Evolutionary conservation across 2,888 invertebrate species (phyloP).

Genomic region (Anagyrus pseudococci): DNA sequence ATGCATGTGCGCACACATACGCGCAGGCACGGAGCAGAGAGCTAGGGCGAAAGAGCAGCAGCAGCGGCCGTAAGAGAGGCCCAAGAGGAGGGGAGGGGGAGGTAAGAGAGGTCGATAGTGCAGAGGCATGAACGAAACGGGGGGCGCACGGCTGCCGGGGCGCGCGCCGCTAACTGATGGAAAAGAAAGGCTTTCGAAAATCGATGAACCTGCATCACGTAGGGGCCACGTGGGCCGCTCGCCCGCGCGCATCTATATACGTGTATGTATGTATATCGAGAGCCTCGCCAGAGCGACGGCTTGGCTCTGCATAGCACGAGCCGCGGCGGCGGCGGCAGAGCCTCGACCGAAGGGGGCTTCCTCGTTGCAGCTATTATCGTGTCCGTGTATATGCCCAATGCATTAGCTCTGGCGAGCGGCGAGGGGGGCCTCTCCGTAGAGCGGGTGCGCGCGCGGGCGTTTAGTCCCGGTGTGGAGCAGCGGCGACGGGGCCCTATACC

Average conservation of each 20-base stretch:
- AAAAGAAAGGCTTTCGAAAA: slow-evolving; percentile 39
- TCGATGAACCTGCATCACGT: slow-evolving; percentile 28
- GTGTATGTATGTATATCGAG: too few species aligned
- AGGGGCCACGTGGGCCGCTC: background rate
- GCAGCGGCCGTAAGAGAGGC: background rate
- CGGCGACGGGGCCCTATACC: slow-evolving; percentile 7
- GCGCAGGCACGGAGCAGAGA: background rate
- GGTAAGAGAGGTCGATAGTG: slow-evolving; percentile 7
- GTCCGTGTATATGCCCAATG: slow-evolving; percentile 1
- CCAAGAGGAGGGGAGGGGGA: too few species aligned
- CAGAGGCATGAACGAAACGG: background rate
- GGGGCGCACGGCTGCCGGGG: background rate
- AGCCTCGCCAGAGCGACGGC: too few species aligned
- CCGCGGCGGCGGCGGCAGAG: too few species aligned
- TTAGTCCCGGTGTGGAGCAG: background rate
- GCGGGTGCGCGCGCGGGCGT: slow-evolving; percentile 2
- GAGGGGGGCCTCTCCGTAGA: slow-evolving; percentile 6
- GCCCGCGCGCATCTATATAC: background rate
- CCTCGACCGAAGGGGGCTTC: background rate
- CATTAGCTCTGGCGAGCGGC: too few species aligned
- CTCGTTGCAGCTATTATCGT: slow-evolving; percentile 22
- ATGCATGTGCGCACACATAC: background rate
- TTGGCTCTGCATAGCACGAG: too few species aligned
- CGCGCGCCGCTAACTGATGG: background rate
- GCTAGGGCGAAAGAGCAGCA: background rate